These are phyloP conservation scores for Rotaria sp. DNA, from an alignment of 2,888 invertebrate species.

Conservation along the genomic window DNA sequence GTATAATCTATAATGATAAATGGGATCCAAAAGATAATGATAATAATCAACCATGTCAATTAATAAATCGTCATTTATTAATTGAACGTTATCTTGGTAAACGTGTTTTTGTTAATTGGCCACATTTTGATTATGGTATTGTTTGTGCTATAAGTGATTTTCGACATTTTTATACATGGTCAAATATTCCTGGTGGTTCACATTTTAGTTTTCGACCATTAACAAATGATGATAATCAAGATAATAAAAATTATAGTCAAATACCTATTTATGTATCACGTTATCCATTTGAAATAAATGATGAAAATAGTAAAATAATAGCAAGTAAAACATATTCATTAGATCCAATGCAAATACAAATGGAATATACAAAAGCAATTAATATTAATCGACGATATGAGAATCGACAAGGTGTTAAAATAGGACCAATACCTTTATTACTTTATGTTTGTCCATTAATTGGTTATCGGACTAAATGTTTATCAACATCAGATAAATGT, in stretches of 20 bases:
- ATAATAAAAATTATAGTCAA: background rate
- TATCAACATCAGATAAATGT: conserved; percentile 5
- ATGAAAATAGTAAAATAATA: background rate
- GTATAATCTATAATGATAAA: background rate
- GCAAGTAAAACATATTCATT: background rate
- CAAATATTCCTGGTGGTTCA: conserved; percentile 19
- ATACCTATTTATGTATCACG: background rate
- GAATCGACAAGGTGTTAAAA: background rate
- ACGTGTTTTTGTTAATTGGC: conserved; percentile 21
- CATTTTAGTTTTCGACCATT: background rate
- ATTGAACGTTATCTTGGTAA: conserved; percentile 20
- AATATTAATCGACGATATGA: conserved; percentile 17
- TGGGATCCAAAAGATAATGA: background rate
- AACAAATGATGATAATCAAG: background rate
- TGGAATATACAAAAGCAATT: conserved; percentile 12
- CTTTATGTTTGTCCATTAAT: background rate
- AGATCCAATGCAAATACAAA: background rate
- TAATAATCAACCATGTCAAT: background rate
- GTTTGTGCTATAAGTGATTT: conserved; percentile 18
- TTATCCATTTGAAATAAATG: background rate
- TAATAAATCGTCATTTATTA: background rate
- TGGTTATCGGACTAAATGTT: conserved; percentile 12
- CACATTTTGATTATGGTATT: conserved; percentile 23
- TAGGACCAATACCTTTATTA: background rate
- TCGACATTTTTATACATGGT: background rate